Conservation (phyloP, 2,888 invertebrate genomes). For the Antheraea yamamai region DNA sequence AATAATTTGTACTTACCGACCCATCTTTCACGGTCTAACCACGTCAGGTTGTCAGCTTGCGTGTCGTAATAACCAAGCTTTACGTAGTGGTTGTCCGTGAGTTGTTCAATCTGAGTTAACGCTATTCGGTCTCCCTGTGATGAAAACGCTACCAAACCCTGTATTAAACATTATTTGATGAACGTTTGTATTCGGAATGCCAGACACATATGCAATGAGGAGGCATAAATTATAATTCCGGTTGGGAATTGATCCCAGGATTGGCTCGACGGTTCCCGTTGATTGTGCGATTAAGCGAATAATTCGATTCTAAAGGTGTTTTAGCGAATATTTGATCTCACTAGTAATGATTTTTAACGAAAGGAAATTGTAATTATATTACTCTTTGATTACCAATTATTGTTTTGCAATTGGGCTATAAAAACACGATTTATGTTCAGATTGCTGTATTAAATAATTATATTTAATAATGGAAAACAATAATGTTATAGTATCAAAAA, state of each 20-base stretch:
- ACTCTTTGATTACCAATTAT: neutral
- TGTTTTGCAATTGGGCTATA: neutral
- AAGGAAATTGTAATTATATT: neutral
- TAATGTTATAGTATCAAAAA: too few relatives aligned
- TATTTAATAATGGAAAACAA: too few relatives aligned
- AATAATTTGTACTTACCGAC: conserved; percentile 83
- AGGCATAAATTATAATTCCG: neutral
- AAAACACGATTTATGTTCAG: neutral
- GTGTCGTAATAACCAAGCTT: conserved; percentile 98
- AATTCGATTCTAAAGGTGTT: neutral
- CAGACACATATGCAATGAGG: neutral
- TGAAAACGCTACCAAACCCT: conserved; percentile 99
- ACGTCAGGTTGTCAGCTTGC: conserved; percentile 96
- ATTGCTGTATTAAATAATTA: too few relatives aligned
- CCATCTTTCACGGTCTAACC: conserved; percentile 96
- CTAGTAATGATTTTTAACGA: neutral
- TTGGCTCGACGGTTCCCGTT: neutral
- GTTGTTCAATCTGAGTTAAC: conserved; percentile 98
- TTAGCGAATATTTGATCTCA: neutral
- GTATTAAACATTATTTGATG: conserved; percentile 30
- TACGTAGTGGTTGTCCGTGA: conserved; percentile 96
- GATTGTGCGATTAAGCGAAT: neutral
- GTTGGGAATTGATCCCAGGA: neutral
- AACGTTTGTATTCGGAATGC: neutral
- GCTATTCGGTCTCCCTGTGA: conserved; percentile 99